Percentiles rank a stretch among this genome's conserved stretches.
Evolutionary conservation across 1,140 invertebrate species (phyloP).

Genomic region (Zaprionus nigranus): DNA sequence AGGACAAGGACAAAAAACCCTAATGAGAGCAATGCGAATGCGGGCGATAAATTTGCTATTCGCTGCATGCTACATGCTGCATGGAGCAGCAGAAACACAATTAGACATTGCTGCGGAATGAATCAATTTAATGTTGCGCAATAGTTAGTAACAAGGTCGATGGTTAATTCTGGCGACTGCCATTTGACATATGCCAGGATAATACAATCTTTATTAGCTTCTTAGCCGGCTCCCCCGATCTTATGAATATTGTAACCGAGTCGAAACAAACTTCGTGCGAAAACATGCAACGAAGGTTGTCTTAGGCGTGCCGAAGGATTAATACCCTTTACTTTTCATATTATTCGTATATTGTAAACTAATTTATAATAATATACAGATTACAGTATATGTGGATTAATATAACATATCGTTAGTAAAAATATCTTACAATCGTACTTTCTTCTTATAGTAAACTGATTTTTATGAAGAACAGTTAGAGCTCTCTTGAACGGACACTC

Average conservation of each 20-base stretch:
- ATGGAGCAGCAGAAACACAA: not conserved
- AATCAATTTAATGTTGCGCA: constrained; percentile 1
- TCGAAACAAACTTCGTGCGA: not conserved
- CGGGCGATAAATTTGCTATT: not conserved
- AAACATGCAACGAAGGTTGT: not conserved
- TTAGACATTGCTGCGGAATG: not conserved
- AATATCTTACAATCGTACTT: too few species aligned
- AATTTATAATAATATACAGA: too few species aligned
- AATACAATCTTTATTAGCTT: not conserved
- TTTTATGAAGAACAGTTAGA: too few species aligned
- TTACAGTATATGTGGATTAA: too few species aligned
- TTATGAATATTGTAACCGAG: not conserved
- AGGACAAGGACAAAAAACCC: not conserved
- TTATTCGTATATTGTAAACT: not conserved
- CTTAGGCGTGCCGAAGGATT: not conserved
- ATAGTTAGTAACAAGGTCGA: not conserved
- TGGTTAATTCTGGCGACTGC: not conserved
- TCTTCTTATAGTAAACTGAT: too few species aligned
- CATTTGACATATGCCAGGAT: not conserved
- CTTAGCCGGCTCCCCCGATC: not conserved
- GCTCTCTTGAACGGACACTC: too few species aligned
- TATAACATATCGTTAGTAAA: too few species aligned
- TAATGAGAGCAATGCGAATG: not conserved
- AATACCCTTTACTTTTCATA: not conserved
- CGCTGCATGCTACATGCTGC: not conserved